Evolutionary conservation across 2,797 vertebrate genomes (phyloP), one percentile per base, ranked within the genome.

Genomic region (Lophius americanus): DNA sequence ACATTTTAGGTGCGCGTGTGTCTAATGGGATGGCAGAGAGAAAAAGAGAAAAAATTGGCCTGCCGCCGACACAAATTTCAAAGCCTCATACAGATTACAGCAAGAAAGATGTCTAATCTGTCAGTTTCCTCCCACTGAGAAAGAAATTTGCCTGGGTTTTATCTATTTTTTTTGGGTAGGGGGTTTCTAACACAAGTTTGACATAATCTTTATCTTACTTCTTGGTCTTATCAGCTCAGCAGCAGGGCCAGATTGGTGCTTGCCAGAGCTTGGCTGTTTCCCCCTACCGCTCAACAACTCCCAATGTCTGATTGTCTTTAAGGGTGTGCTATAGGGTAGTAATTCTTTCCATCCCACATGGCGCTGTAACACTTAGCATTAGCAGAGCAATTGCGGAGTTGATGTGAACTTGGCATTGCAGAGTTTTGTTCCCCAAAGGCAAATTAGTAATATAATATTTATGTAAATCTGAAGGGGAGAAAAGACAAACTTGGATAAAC

Each of bases 151-250:
- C 79, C 69, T 2, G 46, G 77, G 89, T 91, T 78, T 71, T 47
- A 47, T 55, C 59, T 78, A 53, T 70, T 68, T 73, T 69, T 39
- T 36, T 50, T 52, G 13, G 46, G 47, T 23, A 23, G 60, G 41
- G 43, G 61, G 68, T 72, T 72, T 81, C 67, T 67, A 85, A 81
- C 69, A 61, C 79, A 79, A 81, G 77, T 85, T 83, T 81, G 75
- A 85, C 86, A 85, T 89, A 82, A 91, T 91, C 89, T 91, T 87
- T 81, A 89, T 90, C 78, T 85, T 80, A 81, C 75, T 73, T 74
- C 74, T 77, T 79, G 83, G 81, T 84, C 83, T 78, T 80, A 81
- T 91, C 80, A 82, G 89, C 84, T 84, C 83, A 87, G 72, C 85
- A 88, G 85, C 75, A 73, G 70, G 79, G 81, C 73, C 60, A 73